Conservation (phyloP, 2,797 vertebrate species). For the Pangasius macronema region DNA sequence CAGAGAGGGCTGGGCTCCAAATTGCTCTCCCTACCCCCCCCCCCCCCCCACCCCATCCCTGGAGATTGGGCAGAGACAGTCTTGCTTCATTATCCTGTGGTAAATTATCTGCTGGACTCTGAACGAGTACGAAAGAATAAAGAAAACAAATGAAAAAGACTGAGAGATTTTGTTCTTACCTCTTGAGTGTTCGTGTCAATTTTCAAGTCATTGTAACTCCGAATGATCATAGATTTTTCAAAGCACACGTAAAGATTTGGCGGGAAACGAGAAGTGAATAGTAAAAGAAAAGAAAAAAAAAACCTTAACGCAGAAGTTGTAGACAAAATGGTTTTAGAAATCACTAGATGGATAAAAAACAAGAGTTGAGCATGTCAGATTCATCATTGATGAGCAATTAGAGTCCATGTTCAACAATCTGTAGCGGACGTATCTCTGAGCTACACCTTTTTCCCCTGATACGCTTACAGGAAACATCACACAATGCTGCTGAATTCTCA, state of each 20-base stretch:
- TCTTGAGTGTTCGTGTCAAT: not conserved
- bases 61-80: constrained; percentile 56
- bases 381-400: not conserved
- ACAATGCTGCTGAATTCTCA: not conserved
- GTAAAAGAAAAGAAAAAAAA: not conserved
- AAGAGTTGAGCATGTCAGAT: not conserved
- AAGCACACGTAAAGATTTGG: not conserved
- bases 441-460: not conserved
- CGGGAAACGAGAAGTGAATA: not conserved
- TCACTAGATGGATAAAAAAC: not conserved
- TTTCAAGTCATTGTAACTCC: constrained; percentile 1
- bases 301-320: not conserved
- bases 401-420: not conserved
- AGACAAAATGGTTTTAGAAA: not conserved
- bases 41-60: constrained; percentile 28
- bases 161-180: not conserved
- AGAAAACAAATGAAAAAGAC: not conserved
- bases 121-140: constrained; percentile 28
- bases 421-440: not conserved
- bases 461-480: not conserved
- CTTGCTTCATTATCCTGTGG: constrained; percentile 50
- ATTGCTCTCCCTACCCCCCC: constrained; percentile 4
- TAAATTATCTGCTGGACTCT: constrained; percentile 49
- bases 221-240: not conserved
- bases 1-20: constrained; percentile 41